Evolutionary conservation across 2,888 invertebrate species (phyloP), one percentile per base, ranked within the genome.

Genomic region (Aphidius colemani): DNA sequence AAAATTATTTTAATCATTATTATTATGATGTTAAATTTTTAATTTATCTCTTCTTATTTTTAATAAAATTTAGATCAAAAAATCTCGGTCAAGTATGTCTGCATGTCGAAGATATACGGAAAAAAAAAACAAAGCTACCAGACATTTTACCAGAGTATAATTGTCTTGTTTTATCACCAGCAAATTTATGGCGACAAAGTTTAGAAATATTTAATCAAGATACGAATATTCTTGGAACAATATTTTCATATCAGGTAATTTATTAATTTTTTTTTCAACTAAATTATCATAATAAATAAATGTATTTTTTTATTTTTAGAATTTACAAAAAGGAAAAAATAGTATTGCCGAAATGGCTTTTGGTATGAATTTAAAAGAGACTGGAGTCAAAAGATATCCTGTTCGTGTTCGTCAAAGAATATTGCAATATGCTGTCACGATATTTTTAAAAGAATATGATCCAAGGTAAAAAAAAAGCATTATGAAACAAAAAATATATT

Each of bases 151-250:
- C 98, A 0, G 93, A 96, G 80, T 97, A 95, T 81, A 93, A 90
- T 80, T 98, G 98, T 82, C 86, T 98, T 40, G 85, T 95, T 48
- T 84, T 98, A 7, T 97, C 97, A 1, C 98, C 97, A 0, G 96
- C 95, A 7, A 96, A 95, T 84, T 86, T 98, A 65, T 98, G 98
- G 98, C 90, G 91, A 72, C 91, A 94, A 78, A 92, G 92, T 80
- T 84, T 89, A 43, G 89, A 92, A 74, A 86, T 88, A 50, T 96
- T 94, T 80, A 88, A 90, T 59, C 86, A 90, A 69, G 95, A 96
- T 80, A 86, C 88, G 9, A 91, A 92, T 77, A 88, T 95, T 69
- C 85, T 95, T 67, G 89, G 88, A 71, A 95, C 94, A 1, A 88
- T 95, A 67, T 93, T 91, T 82, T 91, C 89, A 70, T 89, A 93